These are phyloP conservation scores for Melieria omissa DNA, from an alignment of 2,888 invertebrate species.

Conservation along the genomic window DNA sequence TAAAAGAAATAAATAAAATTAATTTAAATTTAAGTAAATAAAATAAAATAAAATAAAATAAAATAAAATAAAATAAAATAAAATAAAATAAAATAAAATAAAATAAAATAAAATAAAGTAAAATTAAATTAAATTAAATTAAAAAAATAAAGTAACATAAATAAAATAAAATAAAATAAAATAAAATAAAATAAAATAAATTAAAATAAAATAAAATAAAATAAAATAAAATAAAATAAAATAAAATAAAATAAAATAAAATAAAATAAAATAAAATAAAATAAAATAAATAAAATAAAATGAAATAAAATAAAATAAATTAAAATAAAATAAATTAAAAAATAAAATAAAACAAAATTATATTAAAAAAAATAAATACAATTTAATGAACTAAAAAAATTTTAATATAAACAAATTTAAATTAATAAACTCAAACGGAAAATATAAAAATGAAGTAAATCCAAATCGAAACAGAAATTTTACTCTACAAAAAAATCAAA, in stretches of 20 bases:
- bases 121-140: too few relatives aligned
- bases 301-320: neutral
- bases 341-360: neutral
- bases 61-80: neutral
- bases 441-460: too few relatives aligned
- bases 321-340: neutral
- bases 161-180: neutral
- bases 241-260: neutral
- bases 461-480: too few relatives aligned
- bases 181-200: constrained; percentile 1
- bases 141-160: too few relatives aligned
- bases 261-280: constrained; percentile 1
- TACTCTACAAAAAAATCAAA: too few relatives aligned
- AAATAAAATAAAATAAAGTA: too few relatives aligned
- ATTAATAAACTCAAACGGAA: too few relatives aligned
- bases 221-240: neutral
- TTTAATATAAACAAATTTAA: too few relatives aligned
- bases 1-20: neutral
- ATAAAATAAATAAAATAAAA: neutral
- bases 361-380: too few relatives aligned
- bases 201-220: constrained; percentile 8
- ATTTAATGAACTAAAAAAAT: too few relatives aligned
- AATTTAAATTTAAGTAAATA: too few relatives aligned
- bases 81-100: neutral
- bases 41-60: neutral